Evolutionary conservation across 2,888 invertebrate species (phyloP), one percentile per base, ranked within the genome.

Genomic region (Drosophila birchii): DNA sequence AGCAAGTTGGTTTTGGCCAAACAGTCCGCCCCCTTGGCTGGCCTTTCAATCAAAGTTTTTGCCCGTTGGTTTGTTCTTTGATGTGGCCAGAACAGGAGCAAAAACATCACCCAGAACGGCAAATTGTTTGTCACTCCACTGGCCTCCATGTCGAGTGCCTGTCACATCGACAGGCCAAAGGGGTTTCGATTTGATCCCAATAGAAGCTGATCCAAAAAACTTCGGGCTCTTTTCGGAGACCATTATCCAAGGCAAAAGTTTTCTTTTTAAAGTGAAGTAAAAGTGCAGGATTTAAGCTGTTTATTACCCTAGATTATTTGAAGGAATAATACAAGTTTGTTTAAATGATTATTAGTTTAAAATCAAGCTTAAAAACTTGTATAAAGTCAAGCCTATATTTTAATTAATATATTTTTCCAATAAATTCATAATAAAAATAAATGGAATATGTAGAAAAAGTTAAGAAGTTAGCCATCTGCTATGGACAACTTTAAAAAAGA

Each of bases 21-120:
- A 63, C 43, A 64, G 36, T n/a, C 11, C 41, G 11, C 11, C 11
- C 7, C 29, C 51, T 51, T 44, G 51, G 44, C 38, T 44, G 43
- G 29, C 36, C 66, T 38, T 64, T 64, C 66, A 66, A 66, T 66
- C 66, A 53, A 51, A 38, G 39, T 66, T 64, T 64, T 66, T 44
- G 49, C 51, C 18, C 20, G 20, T 36, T n/a, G 43, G 32, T 34
- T 34, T 61, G 60, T 34, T 34, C 64, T 53, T 66, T 66, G 64
- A 66, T 66, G 64, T 66, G 64, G 64, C 51, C 49, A 20, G 34
- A 9, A 43, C 36, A 43, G 64, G 41, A 41, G 43, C 36, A 51
- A 51, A 63, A 64, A 63, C 49, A 43, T 62, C 20, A 36, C 51
- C 36, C n/a, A n/a, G 51, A 18, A 64, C 43, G 20, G 51, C 53